These are phyloP conservation scores for Campoplex capitator DNA, from an alignment of 2,888 invertebrate species.

Conservation along the genomic window DNA sequence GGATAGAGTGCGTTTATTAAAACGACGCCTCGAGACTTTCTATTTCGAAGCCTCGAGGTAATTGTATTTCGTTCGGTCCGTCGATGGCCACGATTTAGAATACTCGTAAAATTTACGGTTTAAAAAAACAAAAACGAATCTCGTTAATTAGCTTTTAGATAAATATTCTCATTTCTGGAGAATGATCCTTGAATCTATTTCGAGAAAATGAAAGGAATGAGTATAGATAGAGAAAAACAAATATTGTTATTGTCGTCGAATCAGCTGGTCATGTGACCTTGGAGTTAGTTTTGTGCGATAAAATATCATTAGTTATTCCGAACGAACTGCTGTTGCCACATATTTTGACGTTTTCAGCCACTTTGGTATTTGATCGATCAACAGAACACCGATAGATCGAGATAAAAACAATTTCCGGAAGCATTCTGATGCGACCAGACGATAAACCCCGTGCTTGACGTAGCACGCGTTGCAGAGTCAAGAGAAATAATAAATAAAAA, in stretches of 20 bases:
- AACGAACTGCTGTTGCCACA: too few relatives aligned
- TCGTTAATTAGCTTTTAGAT: neutral
- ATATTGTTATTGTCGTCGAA: neutral
- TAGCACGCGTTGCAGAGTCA: too few relatives aligned
- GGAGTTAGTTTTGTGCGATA: neutral
- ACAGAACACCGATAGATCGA: neutral
- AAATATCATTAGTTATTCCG: neutral
- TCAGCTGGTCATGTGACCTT: neutral
- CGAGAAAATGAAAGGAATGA: neutral
- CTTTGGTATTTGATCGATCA: neutral
- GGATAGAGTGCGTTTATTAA: slow-evolving; percentile 66
- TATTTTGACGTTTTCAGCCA: neutral
- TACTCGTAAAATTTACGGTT: neutral
- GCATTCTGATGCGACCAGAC: neutral
- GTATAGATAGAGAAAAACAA: neutral
- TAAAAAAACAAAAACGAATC: neutral
- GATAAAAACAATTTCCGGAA: neutral
- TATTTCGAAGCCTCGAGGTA: slow-evolving; percentile 67
- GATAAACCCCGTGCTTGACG: neutral
- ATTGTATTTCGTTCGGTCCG: slow-evolving; percentile 58
- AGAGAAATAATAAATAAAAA: too few relatives aligned
- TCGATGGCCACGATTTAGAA: slow-evolving; percentile 32
- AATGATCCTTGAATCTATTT: neutral
- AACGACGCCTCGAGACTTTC: slow-evolving; percentile 68
- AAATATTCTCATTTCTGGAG: neutral